Conservation (phyloP, 2,797 vertebrate genomes). For the Etheostoma nigrum region DNA sequence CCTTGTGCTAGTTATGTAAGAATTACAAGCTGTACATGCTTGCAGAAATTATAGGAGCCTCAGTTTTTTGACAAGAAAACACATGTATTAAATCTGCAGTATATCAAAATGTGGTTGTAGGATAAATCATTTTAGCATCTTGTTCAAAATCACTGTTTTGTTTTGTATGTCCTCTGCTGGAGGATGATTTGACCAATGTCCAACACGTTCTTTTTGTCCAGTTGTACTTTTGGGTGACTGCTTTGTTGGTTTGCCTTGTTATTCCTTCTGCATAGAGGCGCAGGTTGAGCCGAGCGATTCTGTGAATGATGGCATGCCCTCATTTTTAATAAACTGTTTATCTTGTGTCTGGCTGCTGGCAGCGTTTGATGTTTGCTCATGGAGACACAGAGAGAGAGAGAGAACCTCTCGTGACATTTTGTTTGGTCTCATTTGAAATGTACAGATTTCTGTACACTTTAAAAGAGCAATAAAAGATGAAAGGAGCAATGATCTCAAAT, state of each 20-base stretch:
- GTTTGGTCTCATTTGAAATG: conserved; percentile 61
- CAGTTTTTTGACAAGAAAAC: conserved; percentile 13
- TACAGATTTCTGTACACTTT: conserved; percentile 44
- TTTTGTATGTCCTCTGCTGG: background rate
- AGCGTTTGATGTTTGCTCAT: conserved; percentile 72
- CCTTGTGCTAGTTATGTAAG: conserved; percentile 22
- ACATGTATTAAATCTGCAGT: background rate
- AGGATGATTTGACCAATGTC: conserved; percentile 58
- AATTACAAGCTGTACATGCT: conserved; percentile 1
- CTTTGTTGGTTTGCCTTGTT: conserved; percentile 59
- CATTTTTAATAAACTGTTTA: conserved; percentile 81
- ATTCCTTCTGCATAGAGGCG: conserved; percentile 50
- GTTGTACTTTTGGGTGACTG: conserved; percentile 48
- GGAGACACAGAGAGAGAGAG: conserved; percentile 33
- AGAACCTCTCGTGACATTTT: conserved; percentile 50
- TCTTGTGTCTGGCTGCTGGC: conserved; percentile 57
- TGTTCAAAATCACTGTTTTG: conserved; percentile 9
- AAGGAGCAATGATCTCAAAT: conserved; percentile 41
- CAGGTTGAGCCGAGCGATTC: conserved; percentile 56
- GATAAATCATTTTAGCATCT: conserved; percentile 12
- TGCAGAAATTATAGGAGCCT: conserved; percentile 16
- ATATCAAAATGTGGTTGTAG: background rate
- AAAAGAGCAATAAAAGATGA: conserved; percentile 48
- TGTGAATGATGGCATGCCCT: conserved; percentile 62
- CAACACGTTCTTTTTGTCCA: conserved; percentile 48